Conservation (phyloP, 2,113 vertebrate genomes). For the Corythaeola cristata region DNA sequence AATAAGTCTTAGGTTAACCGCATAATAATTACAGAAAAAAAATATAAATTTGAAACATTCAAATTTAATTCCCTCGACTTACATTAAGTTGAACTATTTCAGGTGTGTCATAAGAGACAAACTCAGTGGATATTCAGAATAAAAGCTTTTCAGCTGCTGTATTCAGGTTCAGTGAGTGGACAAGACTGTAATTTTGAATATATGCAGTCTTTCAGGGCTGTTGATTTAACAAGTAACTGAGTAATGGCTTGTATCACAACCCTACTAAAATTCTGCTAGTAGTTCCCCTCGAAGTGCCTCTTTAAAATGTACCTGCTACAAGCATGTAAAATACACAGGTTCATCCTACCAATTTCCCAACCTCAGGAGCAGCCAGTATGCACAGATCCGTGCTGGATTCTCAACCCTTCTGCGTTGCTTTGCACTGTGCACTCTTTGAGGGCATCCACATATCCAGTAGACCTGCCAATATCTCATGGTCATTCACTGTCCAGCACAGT, state of each 20-base stretch:
- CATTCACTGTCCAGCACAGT: background rate
- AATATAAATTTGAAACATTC: background rate
- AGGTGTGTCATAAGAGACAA: background rate
- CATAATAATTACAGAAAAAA: background rate
- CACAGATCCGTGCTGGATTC: background rate
- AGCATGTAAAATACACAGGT: background rate
- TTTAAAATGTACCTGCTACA: background rate
- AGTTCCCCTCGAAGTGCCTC: slow-evolving; percentile 41
- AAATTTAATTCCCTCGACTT: slow-evolving; percentile 29
- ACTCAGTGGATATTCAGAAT: slow-evolving; percentile 32
- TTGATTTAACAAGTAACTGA: background rate
- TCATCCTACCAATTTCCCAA: background rate
- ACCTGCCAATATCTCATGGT: background rate
- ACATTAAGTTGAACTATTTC: slow-evolving; percentile 58
- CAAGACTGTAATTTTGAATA: background rate
- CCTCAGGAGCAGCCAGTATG: slow-evolving; percentile 17
- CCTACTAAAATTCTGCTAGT: background rate
- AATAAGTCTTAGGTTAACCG: background rate
- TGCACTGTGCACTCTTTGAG: background rate
- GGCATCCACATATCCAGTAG: background rate
- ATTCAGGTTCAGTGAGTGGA: background rate
- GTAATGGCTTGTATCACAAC: background rate
- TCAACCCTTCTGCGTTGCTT: background rate
- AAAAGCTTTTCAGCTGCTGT: slow-evolving; percentile 28
- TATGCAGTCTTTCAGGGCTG: slow-evolving; percentile 1